Evolutionary conservation across 23 tunicate species (phyloP).

Genomic region (Corella eumyota): DNA sequence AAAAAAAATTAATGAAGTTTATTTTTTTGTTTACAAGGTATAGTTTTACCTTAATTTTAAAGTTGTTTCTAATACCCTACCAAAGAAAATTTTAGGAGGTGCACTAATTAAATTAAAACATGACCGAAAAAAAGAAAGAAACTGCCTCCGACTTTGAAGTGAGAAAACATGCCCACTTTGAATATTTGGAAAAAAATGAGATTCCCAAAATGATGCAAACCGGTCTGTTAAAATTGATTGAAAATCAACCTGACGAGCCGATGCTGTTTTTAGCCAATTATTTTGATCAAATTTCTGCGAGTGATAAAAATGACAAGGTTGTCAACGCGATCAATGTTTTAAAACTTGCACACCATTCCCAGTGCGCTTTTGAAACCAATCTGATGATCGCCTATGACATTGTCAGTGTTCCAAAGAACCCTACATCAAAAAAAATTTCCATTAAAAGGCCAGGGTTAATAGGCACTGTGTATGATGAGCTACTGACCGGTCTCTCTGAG

Average conservation of each 20-base stretch:
- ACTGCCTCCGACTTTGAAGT: slow-evolving; percentile 8
- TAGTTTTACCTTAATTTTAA: no score
- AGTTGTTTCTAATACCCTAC: no score
- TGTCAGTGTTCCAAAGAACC: slow-evolving; percentile 36
- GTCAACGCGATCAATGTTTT: slow-evolving; percentile 27
- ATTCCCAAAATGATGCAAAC: slow-evolving; percentile 23
- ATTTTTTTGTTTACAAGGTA: no score
- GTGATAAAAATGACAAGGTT: slow-evolving; percentile 34
- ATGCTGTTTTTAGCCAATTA: slow-evolving; percentile 76
- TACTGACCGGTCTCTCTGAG: slow-evolving; percentile 18
- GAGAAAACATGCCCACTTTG: slow-evolving; percentile 6
- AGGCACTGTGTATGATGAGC: slow-evolving; percentile 53
- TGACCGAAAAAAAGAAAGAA: slow-evolving; percentile 1
- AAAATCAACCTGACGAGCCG: slow-evolving; percentile 69
- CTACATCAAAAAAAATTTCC: slow-evolving; percentile 40
- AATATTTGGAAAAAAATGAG: slow-evolving; percentile 36
- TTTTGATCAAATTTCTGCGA: slow-evolving; percentile 49
- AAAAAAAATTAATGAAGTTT: no score
- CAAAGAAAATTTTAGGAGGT: no score
- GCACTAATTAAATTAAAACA: no score
- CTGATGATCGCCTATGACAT: slow-evolving; percentile 62
- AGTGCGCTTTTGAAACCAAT: slow-evolving; percentile 60
- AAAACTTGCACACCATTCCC: slow-evolving; percentile 32
- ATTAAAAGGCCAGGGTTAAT: slow-evolving; percentile 36
- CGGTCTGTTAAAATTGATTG: slow-evolving; percentile 48